Evolutionary conservation across 2,113 vertebrate genomes (phyloP).

Genomic region (Stictonetta naevosa): DNA sequence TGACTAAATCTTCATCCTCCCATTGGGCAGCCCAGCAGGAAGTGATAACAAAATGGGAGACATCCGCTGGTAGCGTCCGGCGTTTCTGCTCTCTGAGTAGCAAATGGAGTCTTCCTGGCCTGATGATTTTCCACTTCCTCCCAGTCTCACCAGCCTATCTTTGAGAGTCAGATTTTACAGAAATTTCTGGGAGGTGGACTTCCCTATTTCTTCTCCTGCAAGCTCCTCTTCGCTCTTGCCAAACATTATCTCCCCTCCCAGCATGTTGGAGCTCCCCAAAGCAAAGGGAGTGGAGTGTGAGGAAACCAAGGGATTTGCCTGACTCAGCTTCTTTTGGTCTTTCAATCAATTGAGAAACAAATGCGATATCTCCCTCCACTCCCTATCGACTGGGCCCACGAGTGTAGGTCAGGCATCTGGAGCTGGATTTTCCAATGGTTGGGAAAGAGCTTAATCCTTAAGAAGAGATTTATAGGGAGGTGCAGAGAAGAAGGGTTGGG

Average conservation of each 20-base stretch:
- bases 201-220: constrained; percentile 37
- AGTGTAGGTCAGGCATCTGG: neutral
- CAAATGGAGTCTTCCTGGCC: neutral
- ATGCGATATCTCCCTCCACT: constrained; percentile 1
- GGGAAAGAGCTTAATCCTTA: constrained; percentile 32
- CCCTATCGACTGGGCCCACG: neutral
- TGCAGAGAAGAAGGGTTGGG: neutral
- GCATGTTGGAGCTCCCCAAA: neutral
- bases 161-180: constrained; percentile 27
- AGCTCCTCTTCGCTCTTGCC: constrained; percentile 1
- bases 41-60: neutral
- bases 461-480: neutral
- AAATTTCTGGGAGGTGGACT: constrained; percentile 14
- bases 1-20: neutral
- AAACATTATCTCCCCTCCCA: constrained; percentile 10
- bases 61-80: neutral
- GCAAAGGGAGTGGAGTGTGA: constrained; percentile 36
- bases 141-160: neutral
- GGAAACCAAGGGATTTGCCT: constrained; percentile 27
- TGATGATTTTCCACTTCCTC: constrained; percentile 7
- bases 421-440: constrained; percentile 28
- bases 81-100: neutral
- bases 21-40: neutral
- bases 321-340: constrained; percentile 36
- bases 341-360: constrained; percentile 40